Evolutionary conservation across 1,140 invertebrate species (phyloP).

Genomic region (Drosophila guanche): DNA sequence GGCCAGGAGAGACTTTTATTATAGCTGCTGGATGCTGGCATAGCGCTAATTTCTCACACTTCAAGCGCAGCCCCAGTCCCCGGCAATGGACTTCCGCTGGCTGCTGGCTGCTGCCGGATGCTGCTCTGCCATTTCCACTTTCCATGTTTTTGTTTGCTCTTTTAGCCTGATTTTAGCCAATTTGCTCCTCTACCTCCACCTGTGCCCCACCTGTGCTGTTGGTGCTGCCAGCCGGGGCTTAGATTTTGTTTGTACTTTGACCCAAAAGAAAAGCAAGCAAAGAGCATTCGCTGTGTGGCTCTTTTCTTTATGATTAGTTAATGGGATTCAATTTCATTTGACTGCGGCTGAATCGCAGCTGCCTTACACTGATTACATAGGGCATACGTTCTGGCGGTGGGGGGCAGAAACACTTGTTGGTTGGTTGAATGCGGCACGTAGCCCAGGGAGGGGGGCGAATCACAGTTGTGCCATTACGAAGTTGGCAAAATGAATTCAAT

Average conservation of each 20-base stretch:
- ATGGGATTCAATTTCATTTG: conserved; percentile 73
- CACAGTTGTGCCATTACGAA: conserved; percentile 60
- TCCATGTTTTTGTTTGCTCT: conserved; percentile 26
- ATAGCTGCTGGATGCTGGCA: conserved; percentile 49
- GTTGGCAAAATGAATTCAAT: conserved; percentile 66
- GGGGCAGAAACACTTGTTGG: conserved; percentile 52
- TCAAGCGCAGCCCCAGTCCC: conserved; percentile 42
- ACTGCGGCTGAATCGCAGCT: conserved; percentile 58
- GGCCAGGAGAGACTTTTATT: conserved; percentile 22
- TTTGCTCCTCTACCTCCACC: conserved; percentile 26
- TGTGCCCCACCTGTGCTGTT: conserved; percentile 26
- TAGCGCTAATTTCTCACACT: conserved; percentile 74
- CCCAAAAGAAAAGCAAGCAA: conserved; percentile 9
- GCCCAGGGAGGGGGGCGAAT: conserved; percentile 34
- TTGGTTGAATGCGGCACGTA: conserved; percentile 25
- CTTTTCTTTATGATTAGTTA: conserved; percentile 71
- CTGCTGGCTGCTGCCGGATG: conserved; percentile 44
- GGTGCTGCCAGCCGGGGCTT: not conserved
- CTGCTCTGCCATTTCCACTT: conserved; percentile 21
- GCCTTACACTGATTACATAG: conserved; percentile 42
- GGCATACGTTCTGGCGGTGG: conserved; percentile 27
- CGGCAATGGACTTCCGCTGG: conserved; percentile 71
- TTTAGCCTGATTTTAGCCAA: conserved; percentile 38
- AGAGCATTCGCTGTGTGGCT: conserved; percentile 4
- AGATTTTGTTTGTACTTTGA: too few species aligned